Base-by-base conservation (phyloP, 2,113 vertebrate species). In the Lepidothrix coronata region DNA sequence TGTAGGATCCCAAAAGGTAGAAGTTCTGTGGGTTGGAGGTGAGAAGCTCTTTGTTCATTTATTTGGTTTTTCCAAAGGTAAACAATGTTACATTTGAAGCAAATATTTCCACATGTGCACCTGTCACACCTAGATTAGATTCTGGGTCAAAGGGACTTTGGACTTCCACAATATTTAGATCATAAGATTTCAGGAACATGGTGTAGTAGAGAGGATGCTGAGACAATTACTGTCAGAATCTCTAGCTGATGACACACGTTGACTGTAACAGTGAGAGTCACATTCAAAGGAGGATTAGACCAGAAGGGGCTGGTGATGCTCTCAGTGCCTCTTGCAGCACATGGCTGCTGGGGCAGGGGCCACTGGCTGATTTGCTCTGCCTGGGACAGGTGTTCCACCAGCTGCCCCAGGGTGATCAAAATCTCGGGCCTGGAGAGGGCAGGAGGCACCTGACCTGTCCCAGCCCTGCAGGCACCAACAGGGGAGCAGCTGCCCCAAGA, bases 131-230 rank as follows among this genome's bases (percentile, higher is more conserved):
- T 27, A 61, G 19, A 52, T 86, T 16, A 46, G 19, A 19, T 30
- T 44, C 23, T 23, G 9, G 17, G 7, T 54, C 24, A 61, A 75
- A 78, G 19, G 12, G 30, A 20, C n/a, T 71, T 84, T 11, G 74
- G 25, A 46, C 27, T 70, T 43, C 13, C 9, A 4, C 12, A 59
- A 18, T 31, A 39, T 0, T 0, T 18, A 44, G 27, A 37, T 54
- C 22, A 31, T 19, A 71, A 43, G n/a, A 30, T 46, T 61, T 57
- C 59, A 68, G 41, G 35, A 57, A 7, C 14, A 24, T 0, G 0
- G 13, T 19, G 9, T 28, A 48, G 28, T 5, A 30, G 66, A 66
- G 44, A 37, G 22, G 46, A 54, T 54, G 41, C 37, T 58, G 68
- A 70, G 67, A 39, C 28, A 23, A 55, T 31, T 55, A 3, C 19